Evolutionary conservation across 2,888 invertebrate genomes (phyloP).

Genomic region (Cantharis flavilabris): DNA sequence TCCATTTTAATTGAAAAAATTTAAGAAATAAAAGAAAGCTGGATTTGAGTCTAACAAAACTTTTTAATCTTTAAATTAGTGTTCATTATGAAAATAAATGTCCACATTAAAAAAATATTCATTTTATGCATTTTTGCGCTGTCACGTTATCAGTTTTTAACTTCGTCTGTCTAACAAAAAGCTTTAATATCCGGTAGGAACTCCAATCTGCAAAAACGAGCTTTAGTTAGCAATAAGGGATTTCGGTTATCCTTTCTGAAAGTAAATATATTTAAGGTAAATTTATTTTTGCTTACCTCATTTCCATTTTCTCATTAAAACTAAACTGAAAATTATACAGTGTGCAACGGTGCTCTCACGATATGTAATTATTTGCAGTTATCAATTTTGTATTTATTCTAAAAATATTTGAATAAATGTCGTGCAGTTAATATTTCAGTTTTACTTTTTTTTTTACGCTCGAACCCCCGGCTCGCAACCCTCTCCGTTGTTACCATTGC

Average conservation of each 20-base stretch:
- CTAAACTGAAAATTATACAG: constrained; percentile 7
- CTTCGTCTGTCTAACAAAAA: constrained; percentile 16
- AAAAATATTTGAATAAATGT: background rate
- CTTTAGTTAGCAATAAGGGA: constrained; percentile 16
- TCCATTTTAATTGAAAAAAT: background rate
- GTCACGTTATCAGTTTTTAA: constrained; percentile 18
- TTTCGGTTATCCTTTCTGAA: constrained; percentile 16
- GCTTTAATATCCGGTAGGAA: constrained; percentile 17
- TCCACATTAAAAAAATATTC: constrained; percentile 9
- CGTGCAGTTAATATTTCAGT: background rate
- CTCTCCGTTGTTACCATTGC: background rate
- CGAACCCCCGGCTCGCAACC: background rate
- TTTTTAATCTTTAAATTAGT: constrained; percentile 8
- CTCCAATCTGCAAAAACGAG: constrained; percentile 14
- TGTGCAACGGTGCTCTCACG: constrained; percentile 3
- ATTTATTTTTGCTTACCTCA: constrained; percentile 16
- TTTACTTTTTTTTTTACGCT: background rate
- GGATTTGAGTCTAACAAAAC: background rate
- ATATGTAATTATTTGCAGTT: background rate
- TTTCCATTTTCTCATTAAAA: constrained; percentile 10
- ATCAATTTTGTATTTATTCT: background rate
- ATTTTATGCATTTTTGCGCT: constrained; percentile 13
- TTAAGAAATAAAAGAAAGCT: background rate
- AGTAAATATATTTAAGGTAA: constrained; percentile 18
- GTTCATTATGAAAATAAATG: constrained; percentile 8